phyloP scores from a whole-genome alignment of 2,888 invertebrate species.

The Pantelozetes paolii region DNA sequence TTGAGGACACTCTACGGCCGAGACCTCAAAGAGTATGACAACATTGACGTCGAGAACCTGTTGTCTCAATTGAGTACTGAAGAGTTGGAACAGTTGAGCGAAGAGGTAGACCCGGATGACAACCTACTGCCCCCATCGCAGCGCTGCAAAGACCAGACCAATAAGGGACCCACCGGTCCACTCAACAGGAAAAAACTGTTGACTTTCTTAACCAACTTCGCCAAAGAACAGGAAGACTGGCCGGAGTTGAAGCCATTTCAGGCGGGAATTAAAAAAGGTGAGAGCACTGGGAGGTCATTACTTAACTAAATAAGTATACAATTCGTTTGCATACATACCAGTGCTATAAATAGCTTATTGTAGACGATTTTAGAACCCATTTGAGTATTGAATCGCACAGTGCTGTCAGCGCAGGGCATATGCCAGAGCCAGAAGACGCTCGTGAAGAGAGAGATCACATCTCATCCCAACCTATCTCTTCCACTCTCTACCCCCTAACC shows the following conservation, averaged over 20 bases:
- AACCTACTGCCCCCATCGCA: conserved; percentile 92
- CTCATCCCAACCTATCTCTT: too few species aligned
- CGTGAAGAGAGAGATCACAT: too few species aligned
- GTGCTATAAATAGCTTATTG: too few species aligned
- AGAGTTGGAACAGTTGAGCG: conserved; percentile 93
- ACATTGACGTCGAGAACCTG: conserved; percentile 92
- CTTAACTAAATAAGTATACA: too few species aligned
- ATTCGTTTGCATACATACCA: too few species aligned
- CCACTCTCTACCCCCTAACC: too few species aligned
- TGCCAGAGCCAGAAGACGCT: too few species aligned
- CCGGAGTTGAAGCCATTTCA: conserved; percentile 92
- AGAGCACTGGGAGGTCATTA: conserved; percentile 51
- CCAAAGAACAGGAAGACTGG: conserved; percentile 94
- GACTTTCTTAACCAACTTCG: conserved; percentile 77
- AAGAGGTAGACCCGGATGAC: conserved; percentile 99
- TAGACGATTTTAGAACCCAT: too few species aligned
- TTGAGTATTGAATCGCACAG: too few species aligned
- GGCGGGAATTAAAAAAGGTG: conserved; percentile 82
- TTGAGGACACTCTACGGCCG: conserved; percentile 66
- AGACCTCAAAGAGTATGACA: conserved; percentile 83
- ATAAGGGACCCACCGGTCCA: conserved; percentile 91
- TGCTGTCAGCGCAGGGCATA: too few species aligned
- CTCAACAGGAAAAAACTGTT: conserved; percentile 89
- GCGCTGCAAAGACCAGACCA: conserved; percentile 91
- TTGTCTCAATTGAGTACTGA: conserved; percentile 86